phyloP scores from a whole-genome alignment of 2,797 vertebrate genomes.

The Molossus molossus region DNA sequence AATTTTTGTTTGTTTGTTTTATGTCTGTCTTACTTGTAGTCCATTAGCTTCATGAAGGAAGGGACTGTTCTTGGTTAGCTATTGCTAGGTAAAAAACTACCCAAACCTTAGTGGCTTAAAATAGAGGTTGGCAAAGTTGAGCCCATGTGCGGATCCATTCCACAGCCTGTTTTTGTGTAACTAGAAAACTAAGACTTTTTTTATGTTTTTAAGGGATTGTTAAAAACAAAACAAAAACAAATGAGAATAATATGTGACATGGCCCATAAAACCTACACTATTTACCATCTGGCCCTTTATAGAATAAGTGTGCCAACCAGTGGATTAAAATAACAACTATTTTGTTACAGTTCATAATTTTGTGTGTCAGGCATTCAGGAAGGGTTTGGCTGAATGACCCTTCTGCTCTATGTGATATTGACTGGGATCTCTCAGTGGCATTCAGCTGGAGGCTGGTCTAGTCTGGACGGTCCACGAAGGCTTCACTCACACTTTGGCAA shows the following conservation, averaged over 20 bases:
- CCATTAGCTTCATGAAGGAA: slow-evolving; percentile 42
- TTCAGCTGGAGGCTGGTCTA: neutral
- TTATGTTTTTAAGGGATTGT: neutral
- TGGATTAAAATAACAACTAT: slow-evolving; percentile 31
- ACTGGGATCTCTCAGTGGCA: neutral
- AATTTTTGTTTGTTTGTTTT: slow-evolving; percentile 1
- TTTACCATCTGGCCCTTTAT: slow-evolving; percentile 24
- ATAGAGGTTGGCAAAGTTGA: neutral
- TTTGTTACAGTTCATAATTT: slow-evolving; percentile 28
- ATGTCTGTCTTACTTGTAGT: slow-evolving; percentile 4
- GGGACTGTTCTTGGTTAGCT: neutral
- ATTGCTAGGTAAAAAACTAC: slow-evolving; percentile 41
- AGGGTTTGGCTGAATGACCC: slow-evolving; percentile 12
- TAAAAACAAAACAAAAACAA: neutral
- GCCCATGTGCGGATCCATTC: neutral
- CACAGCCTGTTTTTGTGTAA: neutral
- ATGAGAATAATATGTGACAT: neutral
- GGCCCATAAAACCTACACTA: slow-evolving; percentile 51
- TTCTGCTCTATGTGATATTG: slow-evolving; percentile 20
- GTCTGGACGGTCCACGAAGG: neutral
- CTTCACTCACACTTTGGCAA: neutral
- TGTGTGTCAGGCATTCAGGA: neutral
- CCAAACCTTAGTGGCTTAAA: slow-evolving; percentile 3
- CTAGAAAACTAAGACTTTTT: neutral
- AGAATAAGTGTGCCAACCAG: neutral